Evolutionary conservation across 2,113 vertebrate species (phyloP), one percentile per base, ranked within the genome.

Genomic region (Petaurus breviceps): DNA sequence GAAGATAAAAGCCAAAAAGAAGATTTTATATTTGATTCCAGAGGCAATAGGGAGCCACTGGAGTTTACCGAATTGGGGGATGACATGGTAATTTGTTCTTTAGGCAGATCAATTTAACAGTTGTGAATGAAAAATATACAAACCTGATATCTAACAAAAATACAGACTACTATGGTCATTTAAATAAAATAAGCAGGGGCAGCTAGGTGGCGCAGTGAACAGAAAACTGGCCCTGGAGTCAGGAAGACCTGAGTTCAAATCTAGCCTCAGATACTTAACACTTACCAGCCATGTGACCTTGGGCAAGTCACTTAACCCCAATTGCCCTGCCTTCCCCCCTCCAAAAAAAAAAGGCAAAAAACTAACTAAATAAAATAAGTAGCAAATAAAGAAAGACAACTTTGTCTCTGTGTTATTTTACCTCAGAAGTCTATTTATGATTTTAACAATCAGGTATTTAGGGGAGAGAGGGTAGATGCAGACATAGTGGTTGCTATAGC

Each of bases 371-470:
- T 77, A 77, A 77, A n/a, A n/a, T 37, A 68, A 37, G 31, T 68
- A 19, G 14, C 14, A 77, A 19, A 19, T n/a, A 84, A 84, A 84
- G 31, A 68, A 68, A 68, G 68, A 90, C 28, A 57, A 96, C 53
- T 96, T 89, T 43, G 89, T 92, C 43, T 94, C 16, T 93, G 22
- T n/a, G 46, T 90, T 25, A 92, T 22, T 51, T 92, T 9, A 84
- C 51, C 92, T 93, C 57, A 43, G 84, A 90, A 93, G 93, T 55
- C 43, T 93, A 46, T 53, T 10, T 46, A 25, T 50, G 23, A 26
- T 23, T 46, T 93, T 92, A 93, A 43, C 2, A 54, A 91, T 51
- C 68, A 61, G 2, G 8, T 84, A 94, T 51, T 8, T 84, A 43
- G 49, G 25, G 19, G 25, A 37, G 92, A 24, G 14, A 91, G 19